Base-by-base conservation (phyloP, 30 jellyfish, hydroid and myxozoan species). In the Mastigias papua region DNA sequence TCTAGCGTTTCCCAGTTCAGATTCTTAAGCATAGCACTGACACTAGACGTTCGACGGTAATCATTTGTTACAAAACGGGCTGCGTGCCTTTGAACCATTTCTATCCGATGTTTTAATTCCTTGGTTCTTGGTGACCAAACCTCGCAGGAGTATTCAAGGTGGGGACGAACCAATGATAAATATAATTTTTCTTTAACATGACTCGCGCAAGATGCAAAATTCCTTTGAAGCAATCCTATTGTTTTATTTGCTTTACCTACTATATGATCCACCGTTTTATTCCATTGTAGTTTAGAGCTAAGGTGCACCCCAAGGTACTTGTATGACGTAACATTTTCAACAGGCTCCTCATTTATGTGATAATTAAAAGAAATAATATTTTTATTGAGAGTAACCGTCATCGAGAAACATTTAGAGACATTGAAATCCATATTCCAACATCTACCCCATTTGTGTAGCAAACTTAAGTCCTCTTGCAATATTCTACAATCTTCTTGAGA, bases 381-480 rank as follows among this genome's bases (percentile, higher is more conserved):
- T 64, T 70, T 58, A 60, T 81, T 81, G 34, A 65, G 91, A n/a
- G 91, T 66, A 67, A 81, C 75, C 34, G 31, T 58, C 76, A 81
- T 63, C 11, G 91, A 67, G 37, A 37, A 58, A 48, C 75, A 81
- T 64, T 81, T 66, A 2, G 83, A 37, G 54, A 64, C 91, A 81
- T 81, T 81, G 64, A 81, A 81, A 33, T 81, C 83, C 91, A 81
- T 66, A 81, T 81, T 67, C 82, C 91, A 81, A 3, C 80, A 73
- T 31, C 34, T 31, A 65, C 91, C 34, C 91, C 83, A 64, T 34
- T 62, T 34, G 3, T 78, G 48, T 33, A 78, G 58, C 35, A 49
- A 49, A 78, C 34, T 33, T 21, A 78, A 62, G 30, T 62, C 48
- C 61, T 78, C 63, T 20, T 78, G 80, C 35, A 62, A 35, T 32